A percentile compares a stretch with the other conserved stretches of the same genome.
Evolutionary conservation across 2,113 vertebrate species (phyloP).

Genomic region (Theristicus caerulescens): DNA sequence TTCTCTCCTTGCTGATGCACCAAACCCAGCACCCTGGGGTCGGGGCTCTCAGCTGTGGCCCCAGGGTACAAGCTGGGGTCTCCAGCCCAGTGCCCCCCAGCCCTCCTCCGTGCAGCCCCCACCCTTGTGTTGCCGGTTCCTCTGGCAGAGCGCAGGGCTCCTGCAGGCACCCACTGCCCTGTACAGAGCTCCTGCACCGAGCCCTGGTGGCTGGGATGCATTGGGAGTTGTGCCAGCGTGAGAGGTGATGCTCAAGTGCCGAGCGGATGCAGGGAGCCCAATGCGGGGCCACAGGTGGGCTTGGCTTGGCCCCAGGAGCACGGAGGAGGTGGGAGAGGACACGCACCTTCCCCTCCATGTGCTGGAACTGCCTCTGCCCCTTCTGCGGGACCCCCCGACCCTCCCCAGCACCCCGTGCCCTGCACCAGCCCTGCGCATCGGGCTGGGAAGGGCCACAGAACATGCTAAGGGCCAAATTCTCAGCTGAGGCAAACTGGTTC

Average conservation of each 20-base stretch:
- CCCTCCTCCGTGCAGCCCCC: background rate
- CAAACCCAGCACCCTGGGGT: background rate
- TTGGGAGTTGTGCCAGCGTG: background rate
- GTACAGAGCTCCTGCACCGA: background rate
- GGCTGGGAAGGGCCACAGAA: background rate
- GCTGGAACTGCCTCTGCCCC: background rate
- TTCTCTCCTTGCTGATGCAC: background rate
- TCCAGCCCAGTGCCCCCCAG: background rate
- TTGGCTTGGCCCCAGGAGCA: background rate
- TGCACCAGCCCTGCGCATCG: rapidly evolving
- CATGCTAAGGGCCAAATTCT: background rate
- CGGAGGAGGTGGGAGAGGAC: background rate
- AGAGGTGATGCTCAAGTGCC: background rate
- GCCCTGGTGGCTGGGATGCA: background rate
- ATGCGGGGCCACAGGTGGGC: background rate
- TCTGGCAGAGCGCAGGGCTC: background rate
- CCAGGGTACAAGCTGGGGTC: background rate
- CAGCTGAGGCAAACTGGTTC: background rate
- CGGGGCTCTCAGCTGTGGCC: background rate
- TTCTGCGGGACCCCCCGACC: background rate
- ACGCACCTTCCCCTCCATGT: too few species aligned
- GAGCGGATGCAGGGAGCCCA: background rate
- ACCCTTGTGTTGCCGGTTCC: background rate
- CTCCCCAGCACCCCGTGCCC: background rate
- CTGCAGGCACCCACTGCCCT: background rate